Conservation (phyloP, 2,888 invertebrate species). For the Priocnemis perturbator region DNA sequence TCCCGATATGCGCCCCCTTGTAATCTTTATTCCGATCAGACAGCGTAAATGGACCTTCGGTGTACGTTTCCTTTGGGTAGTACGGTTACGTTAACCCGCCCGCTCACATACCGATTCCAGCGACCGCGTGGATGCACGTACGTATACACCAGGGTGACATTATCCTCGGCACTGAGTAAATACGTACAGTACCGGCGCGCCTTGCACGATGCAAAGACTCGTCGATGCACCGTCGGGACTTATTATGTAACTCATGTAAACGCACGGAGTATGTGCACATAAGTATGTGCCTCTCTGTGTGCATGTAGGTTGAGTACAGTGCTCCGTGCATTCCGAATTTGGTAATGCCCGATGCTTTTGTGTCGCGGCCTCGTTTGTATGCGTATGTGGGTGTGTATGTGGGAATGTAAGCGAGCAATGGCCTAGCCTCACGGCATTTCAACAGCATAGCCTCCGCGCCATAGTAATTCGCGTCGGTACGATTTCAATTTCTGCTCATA, state of each 20-base stretch:
- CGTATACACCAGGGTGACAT: conserved; percentile 34
- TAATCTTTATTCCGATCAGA: conserved; percentile 11
- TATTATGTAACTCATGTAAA: conserved; percentile 49
- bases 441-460: neutral
- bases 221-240: conserved; percentile 33
- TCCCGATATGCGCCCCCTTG: no score
- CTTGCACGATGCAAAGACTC: conserved; percentile 35
- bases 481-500: conserved; percentile 29
- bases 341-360: conserved; percentile 16
- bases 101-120: neutral
- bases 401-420: neutral
- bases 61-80: conserved; percentile 32
- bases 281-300: neutral
- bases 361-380: neutral
- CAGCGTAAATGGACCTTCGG: conserved; percentile 33
- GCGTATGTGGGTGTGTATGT: neutral
- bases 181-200: conserved; percentile 35
- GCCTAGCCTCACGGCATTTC: conserved; percentile 4
- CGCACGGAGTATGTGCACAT: conserved; percentile 3
- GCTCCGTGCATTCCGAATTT: conserved; percentile 32
- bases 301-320: neutral
- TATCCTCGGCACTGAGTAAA: conserved; percentile 40
- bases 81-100: no score
- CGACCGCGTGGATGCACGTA: conserved; percentile 12
- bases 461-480: conserved; percentile 24